Evolutionary conservation across 2,888 invertebrate species (phyloP).

Genomic region (Agriopis aurantiaria): DNA sequence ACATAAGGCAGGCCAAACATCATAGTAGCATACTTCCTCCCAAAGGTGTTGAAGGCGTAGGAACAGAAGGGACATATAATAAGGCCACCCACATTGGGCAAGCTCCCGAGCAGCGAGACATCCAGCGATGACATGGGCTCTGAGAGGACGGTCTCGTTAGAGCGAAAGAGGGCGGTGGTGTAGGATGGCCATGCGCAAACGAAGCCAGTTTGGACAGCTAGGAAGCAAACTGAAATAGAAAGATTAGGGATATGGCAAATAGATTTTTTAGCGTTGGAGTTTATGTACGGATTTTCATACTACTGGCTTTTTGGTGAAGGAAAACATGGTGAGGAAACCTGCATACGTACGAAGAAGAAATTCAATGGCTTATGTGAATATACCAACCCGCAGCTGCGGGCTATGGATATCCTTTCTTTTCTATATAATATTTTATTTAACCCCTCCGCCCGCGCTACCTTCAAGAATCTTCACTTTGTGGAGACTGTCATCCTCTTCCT

Average conservation of each 20-base stretch:
- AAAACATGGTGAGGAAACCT: no score
- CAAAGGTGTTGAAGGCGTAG: conserved; percentile 66
- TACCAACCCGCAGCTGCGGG: no score
- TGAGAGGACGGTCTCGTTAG: conserved; percentile 70
- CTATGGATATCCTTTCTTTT: no score
- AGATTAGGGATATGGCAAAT: neutral
- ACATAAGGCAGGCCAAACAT: conserved; percentile 73
- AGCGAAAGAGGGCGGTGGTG: conserved; percentile 67
- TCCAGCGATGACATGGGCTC: conserved; percentile 67
- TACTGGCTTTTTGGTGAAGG: no score
- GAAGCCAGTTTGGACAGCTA: conserved; percentile 70
- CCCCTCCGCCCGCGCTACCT: no score
- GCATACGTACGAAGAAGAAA: no score
- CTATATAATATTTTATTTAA: no score
- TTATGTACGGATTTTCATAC: no score
- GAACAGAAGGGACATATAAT: conserved; percentile 72
- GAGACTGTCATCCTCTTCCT: no score
- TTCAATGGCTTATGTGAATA: no score
- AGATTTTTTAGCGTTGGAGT: no score
- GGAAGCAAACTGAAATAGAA: conserved; percentile 65
- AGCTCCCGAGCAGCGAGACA: conserved; percentile 72
- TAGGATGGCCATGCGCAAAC: conserved; percentile 77
- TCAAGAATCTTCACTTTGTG: no score
- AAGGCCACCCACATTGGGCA: conserved; percentile 72
- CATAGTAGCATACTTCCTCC: conserved; percentile 75